Evolutionary conservation across 2,888 invertebrate species (phyloP).

Genomic region (Vandiemenella viatica): DNA sequence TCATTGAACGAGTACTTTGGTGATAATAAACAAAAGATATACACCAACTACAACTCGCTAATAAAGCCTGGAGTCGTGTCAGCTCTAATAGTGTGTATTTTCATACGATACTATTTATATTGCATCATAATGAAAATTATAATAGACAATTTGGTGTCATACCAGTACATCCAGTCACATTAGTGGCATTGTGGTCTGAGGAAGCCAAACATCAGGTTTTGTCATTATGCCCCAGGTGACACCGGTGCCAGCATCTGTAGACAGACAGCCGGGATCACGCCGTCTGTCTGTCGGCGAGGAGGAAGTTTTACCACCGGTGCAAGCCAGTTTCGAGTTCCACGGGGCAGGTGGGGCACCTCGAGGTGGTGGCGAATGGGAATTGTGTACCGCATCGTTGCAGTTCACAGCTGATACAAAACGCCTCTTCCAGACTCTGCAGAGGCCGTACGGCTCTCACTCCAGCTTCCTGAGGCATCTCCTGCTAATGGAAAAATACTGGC

Average conservation of each 20-base stretch:
- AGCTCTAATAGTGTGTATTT: too few relatives aligned
- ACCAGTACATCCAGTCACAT: not conserved
- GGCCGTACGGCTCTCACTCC: conserved; percentile 76
- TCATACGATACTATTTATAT: too few relatives aligned
- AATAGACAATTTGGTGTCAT: too few relatives aligned
- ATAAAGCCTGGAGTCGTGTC: too few relatives aligned
- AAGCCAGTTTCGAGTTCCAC: conserved; percentile 55
- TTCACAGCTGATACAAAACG: conserved; percentile 68
- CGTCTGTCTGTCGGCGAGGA: not conserved
- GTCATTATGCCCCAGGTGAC: too few relatives aligned
- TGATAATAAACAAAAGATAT: too few relatives aligned
- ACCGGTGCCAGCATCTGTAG: not conserved
- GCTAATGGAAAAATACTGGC: conserved; percentile 66
- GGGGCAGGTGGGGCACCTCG: not conserved
- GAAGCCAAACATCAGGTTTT: too few relatives aligned
- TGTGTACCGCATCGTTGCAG: conserved; percentile 60
- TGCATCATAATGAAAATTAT: too few relatives aligned
- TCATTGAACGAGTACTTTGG: too few relatives aligned
- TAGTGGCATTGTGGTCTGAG: too few relatives aligned
- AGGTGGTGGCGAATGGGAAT: conserved; percentile 51
- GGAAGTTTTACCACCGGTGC: conserved; percentile 26
- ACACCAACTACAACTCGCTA: too few relatives aligned
- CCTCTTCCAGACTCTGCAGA: conserved; percentile 66
- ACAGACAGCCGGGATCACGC: not conserved
- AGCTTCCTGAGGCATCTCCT: conserved; percentile 70